Evolutionary conservation across 2,888 invertebrate species (phyloP).

Genomic region (Drosophila birchii): DNA sequence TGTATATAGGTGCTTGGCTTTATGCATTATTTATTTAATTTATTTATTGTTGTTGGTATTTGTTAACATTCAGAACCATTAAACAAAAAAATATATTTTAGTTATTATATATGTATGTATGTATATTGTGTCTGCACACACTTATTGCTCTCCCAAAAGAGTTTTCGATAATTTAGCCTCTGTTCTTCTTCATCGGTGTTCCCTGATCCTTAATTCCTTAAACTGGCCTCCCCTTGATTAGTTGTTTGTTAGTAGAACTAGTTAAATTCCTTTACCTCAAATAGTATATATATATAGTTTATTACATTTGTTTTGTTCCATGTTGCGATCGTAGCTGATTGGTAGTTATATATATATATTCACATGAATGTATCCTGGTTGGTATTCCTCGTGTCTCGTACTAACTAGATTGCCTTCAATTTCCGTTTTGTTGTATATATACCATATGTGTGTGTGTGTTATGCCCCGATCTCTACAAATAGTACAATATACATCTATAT

Average conservation of each 20-base stretch:
- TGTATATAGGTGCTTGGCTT: slow-evolving; percentile 22
- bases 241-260: slow-evolving; percentile 39
- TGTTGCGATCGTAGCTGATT: slow-evolving; percentile 22
- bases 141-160: slow-evolving; percentile 50
- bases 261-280: slow-evolving; percentile 60
- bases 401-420: slow-evolving; percentile 82
- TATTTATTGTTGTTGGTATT: not conserved
- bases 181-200: slow-evolving; percentile 45
- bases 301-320: slow-evolving; percentile 4
- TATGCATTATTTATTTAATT: not conserved
- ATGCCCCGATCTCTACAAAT: slow-evolving; percentile 30
- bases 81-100: slow-evolving; percentile 36
- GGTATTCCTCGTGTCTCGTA: slow-evolving; percentile 42
- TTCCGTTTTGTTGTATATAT: slow-evolving; percentile 54
- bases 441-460: slow-evolving; percentile 30
- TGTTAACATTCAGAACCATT: slow-evolving; percentile 68
- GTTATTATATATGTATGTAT: slow-evolving; percentile 9
- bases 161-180: slow-evolving; percentile 17
- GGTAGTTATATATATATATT: slow-evolving; percentile 5
- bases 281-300: slow-evolving; percentile 6
- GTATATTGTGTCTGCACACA: slow-evolving; percentile 26
- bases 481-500: slow-evolving; percentile 19
- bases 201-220: slow-evolving; percentile 74
- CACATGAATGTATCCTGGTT: not conserved
- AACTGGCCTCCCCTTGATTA: slow-evolving; percentile 22